Percentiles rank a stretch among this genome's conserved stretches.
These are phyloP conservation scores for Thalassophryne amazonica DNA, from an alignment of 2,797 vertebrate species.

Conservation along the genomic window DNA sequence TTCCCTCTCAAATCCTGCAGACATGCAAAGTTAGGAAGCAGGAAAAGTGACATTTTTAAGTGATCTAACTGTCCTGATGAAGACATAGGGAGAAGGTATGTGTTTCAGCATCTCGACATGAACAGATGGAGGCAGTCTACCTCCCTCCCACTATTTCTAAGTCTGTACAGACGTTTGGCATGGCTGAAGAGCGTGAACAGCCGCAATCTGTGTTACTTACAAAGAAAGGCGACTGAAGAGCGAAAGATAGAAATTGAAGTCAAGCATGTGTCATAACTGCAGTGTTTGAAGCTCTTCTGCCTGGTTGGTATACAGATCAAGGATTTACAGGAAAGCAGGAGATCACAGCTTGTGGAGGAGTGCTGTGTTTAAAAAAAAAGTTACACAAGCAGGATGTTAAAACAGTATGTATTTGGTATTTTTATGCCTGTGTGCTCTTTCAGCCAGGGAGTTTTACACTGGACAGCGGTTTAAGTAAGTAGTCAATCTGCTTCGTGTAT, in stretches of 20 bases:
- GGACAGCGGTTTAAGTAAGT: too few species aligned
- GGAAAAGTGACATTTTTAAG: conserved; percentile 7
- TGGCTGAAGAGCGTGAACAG: conserved; percentile 20
- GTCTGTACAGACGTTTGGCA: conserved; percentile 34
- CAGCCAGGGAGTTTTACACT: too few species aligned
- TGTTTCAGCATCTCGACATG: conserved; percentile 16
- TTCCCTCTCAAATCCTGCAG: conserved; percentile 21
- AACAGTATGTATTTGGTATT: not conserved
- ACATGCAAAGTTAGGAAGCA: conserved; percentile 6
- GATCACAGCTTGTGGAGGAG: conserved; percentile 20
- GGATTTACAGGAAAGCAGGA: conserved; percentile 20
- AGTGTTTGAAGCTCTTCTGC: conserved; percentile 22
- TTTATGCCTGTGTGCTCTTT: not conserved
- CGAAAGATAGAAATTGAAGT: conserved; percentile 36
- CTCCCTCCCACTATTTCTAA: conserved; percentile 24
- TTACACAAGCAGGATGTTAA: conserved; percentile 7
- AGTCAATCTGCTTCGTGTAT: too few species aligned
- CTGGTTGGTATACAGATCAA: conserved; percentile 20
- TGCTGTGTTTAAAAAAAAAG: not conserved
- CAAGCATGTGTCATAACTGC: conserved; percentile 33
- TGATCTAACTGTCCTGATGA: conserved; percentile 19
- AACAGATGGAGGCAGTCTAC: conserved; percentile 39
- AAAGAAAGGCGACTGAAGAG: conserved; percentile 27
- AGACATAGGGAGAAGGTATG: conserved; percentile 25
- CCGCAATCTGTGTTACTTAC: conserved; percentile 18